Base-by-base conservation (phyloP, 2,113 vertebrate genomes). In the Saguinus imperator region DNA sequence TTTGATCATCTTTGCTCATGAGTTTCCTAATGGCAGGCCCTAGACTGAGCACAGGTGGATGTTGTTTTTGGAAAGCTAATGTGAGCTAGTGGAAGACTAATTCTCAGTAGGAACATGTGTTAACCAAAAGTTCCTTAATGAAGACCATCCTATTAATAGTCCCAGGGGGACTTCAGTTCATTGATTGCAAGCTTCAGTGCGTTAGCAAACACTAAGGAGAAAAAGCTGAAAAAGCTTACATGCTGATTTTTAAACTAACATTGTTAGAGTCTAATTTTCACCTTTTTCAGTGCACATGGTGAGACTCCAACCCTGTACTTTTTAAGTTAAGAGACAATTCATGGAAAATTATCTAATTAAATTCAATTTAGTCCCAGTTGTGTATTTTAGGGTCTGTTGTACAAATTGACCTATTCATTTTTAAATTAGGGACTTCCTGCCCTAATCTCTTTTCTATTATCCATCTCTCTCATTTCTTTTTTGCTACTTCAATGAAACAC, bases 311-410 rank as follows among this genome's bases (percentile, higher is more conserved):
- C 43, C 64, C 50, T 94, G 45, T 87, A 85, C 23, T 68, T 95
- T 84, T 94, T 66, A 87, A 80, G 58, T 89, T 94, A 89, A 80
- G 29, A 66, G 37, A 37, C 82, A 88, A 75, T 92, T 88, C 61
- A 18, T 66, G 68, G 35, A 27, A 91, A 92, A 96, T 96, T 90
- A 79, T 95, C 89, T 91, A 94, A 89, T 94, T 98, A 95, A 97
- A 95, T 97, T 96, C 93, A 98, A 45, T 94, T 97, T 66, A 94
- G 55, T 94, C 85, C 32, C 95, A 94, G 0, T 37, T 90, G 68
- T 25, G 75, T 90, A 61, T 85, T 70, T 97, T 68, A 85, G 27
- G 14, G 9, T 86, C 45, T 80, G 3, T 45, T 89, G 29, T 86
- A 52, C 27, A 84, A 79, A 70, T 32, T 58, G 68, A 87, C 50